These are phyloP conservation scores for Diplazon laetatorius DNA, from an alignment of 2,888 invertebrate genomes.

Conservation along the genomic window DNA sequence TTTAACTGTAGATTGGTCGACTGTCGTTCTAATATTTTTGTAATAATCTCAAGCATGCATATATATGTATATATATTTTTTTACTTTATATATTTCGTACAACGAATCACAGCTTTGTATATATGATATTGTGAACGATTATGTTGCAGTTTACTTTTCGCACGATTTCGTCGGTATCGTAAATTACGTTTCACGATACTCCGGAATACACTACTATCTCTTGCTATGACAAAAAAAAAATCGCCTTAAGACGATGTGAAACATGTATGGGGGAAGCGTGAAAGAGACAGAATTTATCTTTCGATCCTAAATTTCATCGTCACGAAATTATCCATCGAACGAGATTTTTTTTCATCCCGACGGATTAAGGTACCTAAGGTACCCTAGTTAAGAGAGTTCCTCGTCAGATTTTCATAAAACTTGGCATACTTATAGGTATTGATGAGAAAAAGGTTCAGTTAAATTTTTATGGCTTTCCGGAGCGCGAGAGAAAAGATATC, in stretches of 20 bases:
- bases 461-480: too few relatives aligned
- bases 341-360: too few relatives aligned
- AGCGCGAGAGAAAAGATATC: too few relatives aligned
- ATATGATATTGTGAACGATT: slow-evolving; percentile 28
- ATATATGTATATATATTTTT: slow-evolving; percentile 34
- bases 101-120: slow-evolving; percentile 42
- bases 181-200: slow-evolving; percentile 48
- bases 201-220: slow-evolving; percentile 13
- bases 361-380: too few relatives aligned
- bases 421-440: too few relatives aligned
- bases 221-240: slow-evolving; percentile 29
- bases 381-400: too few relatives aligned
- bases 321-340: too few relatives aligned
- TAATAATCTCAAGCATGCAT: slow-evolving; percentile 58
- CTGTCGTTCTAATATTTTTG: slow-evolving; percentile 58
- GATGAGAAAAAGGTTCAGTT: too few relatives aligned
- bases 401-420: too few relatives aligned
- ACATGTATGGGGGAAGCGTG: neutral
- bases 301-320: too few relatives aligned
- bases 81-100: slow-evolving; percentile 56
- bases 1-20: slow-evolving; percentile 57
- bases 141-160: slow-evolving; percentile 30
- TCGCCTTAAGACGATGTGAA: too few relatives aligned
- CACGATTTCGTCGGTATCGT: slow-evolving; percentile 40
- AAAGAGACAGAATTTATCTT: too few relatives aligned